Percentiles rank a stretch among this genome's conserved stretches.
Evolutionary conservation across 2,113 vertebrate genomes (phyloP).

Genomic region (Elephas maximus): DNA sequence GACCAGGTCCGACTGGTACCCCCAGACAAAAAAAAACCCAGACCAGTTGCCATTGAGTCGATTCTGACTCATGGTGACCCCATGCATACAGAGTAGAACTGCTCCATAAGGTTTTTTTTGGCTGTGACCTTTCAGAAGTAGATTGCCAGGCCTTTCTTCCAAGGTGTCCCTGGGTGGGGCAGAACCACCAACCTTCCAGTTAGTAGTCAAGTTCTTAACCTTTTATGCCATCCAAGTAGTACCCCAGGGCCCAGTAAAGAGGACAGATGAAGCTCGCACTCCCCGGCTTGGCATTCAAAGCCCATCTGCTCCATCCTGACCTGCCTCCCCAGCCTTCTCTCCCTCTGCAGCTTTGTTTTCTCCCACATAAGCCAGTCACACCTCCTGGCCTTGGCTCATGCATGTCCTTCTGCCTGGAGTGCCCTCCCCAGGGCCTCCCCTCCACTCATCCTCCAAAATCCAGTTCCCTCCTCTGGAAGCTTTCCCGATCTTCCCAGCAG

Average conservation of each 20-base stretch:
- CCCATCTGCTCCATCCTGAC: not conserved
- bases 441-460: not conserved
- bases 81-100: not conserved
- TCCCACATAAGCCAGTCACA: not conserved
- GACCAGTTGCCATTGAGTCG: not conserved
- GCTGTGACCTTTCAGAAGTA: not conserved
- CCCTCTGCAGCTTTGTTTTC: not conserved
- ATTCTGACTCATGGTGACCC: not conserved
- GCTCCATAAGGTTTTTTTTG: not conserved
- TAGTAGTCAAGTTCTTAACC: not conserved
- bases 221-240: not conserved
- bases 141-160: not conserved
- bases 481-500: not conserved
- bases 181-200: not conserved
- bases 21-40: not conserved
- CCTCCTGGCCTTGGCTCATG: not conserved
- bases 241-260: not conserved
- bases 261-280: no score
- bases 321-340: not conserved
- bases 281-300: not conserved
- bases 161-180: not conserved
- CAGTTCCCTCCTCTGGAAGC: not conserved
- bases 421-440: fast-evolving
- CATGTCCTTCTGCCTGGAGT: not conserved
- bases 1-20: not conserved